Evolutionary conservation across 2,888 invertebrate genomes (phyloP), one percentile per base, ranked within the genome.

Genomic region (Tipula confusa): DNA sequence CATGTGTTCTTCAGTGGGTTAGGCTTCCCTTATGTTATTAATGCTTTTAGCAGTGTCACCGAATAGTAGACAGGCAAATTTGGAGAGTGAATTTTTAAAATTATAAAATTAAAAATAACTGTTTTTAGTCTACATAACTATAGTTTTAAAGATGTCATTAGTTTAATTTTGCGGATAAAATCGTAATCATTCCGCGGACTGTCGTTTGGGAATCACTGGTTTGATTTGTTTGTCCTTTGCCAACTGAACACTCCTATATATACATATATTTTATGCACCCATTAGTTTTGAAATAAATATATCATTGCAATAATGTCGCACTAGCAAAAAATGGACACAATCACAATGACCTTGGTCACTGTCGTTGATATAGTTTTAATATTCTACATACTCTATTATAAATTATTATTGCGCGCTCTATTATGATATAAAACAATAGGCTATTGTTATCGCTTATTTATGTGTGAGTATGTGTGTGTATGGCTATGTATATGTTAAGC

Each of bases 381-480:
- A 64, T 64, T 64, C 64, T 11, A 64, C 64, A 64, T n/a, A 6
- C 24, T 24, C 24, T 64, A 64, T 64, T 24, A 24, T 64, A 24
- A 64, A 64, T 64, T 64, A 64, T 24, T 64, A 24, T 64, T 9
- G 64, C 24, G 33, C 33, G 18, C 64, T 24, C 18, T 24, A 24
- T 24, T 64, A 64, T 18, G n/a, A 18, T 6, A 13, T 64, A 64
- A 24, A 64, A 64, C 64, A 64, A 64, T 64, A 11, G 64, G 24
- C 64, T 64, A 64, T 64, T 64, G 64, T 64, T 64, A 64, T 64
- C 64, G 18, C 64, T 24, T n/a, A n/a, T n/a, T n/a, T n/a, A n/a
- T n/a, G n/a, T n/a, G n/a, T n/a, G n/a, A n/a, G n/a, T n/a, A n/a
- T n/a, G n/a, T 9, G 43, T 15, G 43, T 43, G 43, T 15, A 24